Conservation (phyloP, 2,888 invertebrate genomes). For the Phragmatobia fuliginosa region DNA sequence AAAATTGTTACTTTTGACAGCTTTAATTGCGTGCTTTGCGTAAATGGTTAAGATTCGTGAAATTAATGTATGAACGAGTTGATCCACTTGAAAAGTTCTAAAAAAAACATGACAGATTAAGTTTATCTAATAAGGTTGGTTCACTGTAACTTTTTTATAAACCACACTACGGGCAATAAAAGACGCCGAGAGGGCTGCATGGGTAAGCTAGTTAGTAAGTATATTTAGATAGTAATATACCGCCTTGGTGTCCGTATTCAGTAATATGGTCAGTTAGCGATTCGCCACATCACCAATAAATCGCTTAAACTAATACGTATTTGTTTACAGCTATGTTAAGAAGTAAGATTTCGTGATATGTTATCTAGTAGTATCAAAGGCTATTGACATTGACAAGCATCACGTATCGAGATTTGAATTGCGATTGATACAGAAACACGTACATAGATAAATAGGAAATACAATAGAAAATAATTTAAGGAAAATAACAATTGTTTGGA, state of each 20-base stretch:
- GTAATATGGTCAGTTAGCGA: no score
- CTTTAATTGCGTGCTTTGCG: no score
- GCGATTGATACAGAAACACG: constrained; percentile 1
- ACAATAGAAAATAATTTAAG: background rate
- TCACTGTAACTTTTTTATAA: no score
- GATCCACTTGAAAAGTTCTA: no score
- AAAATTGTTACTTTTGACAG: no score
- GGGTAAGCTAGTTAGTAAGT: no score
- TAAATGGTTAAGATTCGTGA: no score
- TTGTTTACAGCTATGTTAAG: background rate
- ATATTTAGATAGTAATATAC: background rate
- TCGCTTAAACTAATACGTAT: background rate
- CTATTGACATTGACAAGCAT: constrained; percentile 5
- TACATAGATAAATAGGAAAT: background rate
- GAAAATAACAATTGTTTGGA: background rate
- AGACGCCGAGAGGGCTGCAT: no score
- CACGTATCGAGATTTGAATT: constrained; percentile 3
- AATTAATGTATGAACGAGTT: no score
- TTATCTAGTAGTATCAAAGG: constrained; percentile 5
- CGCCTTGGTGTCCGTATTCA: background rate
- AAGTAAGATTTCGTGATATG: background rate
- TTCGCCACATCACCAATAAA: background rate
- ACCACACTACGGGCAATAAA: no score
- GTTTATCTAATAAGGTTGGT: no score
- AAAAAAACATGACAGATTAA: no score